Evolutionary conservation across 2,888 invertebrate species (phyloP).

Genomic region (Drosophila barbarae): DNA sequence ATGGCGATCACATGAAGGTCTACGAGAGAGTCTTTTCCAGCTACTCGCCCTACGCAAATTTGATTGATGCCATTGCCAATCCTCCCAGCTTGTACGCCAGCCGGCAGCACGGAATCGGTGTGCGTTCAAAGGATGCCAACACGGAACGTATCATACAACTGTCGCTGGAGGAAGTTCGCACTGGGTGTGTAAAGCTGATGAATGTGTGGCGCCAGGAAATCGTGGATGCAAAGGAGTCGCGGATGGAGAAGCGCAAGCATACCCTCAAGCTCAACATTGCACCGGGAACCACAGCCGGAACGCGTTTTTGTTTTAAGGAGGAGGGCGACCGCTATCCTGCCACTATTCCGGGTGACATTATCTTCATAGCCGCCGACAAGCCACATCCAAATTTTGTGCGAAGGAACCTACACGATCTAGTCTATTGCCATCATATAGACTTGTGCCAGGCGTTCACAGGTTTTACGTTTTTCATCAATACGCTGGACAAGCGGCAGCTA

Average conservation of each 20-base stretch:
- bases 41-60: conserved; percentile 89
- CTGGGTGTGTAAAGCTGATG: conserved; percentile 90
- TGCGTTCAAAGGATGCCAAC: conserved; percentile 83
- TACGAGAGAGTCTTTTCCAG: conserved; percentile 91
- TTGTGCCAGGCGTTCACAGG: conserved; percentile 88
- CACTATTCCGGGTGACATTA: conserved; percentile 84
- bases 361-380: conserved; percentile 87
- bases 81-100: conserved; percentile 83
- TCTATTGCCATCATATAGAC: conserved; percentile 83
- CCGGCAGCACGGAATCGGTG: conserved; percentile 83
- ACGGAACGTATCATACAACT: conserved; percentile 82
- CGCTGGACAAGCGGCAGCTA: conserved; percentile 86
- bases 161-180: conserved; percentile 84
- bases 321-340: conserved; percentile 90
- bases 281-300: conserved; percentile 87
- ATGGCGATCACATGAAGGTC: conserved; percentile 88
- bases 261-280: conserved; percentile 87
- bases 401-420: conserved; percentile 85
- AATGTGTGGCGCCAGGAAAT: conserved; percentile 88
- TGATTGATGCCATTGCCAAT: conserved; percentile 85
- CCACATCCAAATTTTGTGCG: conserved; percentile 84
- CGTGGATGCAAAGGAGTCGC: conserved; percentile 83
- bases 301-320: conserved; percentile 86
- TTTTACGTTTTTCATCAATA: conserved; percentile 83
- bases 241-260: conserved; percentile 85